phyloP scores from a whole-genome alignment of 2,888 invertebrate genomes.

The Clanis bilineata region DNA sequence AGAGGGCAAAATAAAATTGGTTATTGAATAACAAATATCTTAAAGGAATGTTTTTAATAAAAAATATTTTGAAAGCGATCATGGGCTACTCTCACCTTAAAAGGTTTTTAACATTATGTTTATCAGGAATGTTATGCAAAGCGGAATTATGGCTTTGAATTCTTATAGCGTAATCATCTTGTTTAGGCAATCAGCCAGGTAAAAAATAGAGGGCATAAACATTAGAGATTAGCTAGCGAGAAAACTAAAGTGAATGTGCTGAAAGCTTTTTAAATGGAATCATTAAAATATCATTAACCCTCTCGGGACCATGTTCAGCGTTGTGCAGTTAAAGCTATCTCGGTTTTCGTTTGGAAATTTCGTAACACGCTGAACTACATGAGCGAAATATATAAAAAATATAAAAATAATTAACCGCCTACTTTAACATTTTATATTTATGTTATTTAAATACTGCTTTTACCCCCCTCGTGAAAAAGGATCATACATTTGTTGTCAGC shows the following conservation, averaged over 20 bases:
- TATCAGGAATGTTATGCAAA: constrained; percentile 13
- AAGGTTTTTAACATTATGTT: constrained; percentile 8
- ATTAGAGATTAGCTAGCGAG: background rate
- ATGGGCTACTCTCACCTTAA: background rate
- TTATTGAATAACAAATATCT: background rate
- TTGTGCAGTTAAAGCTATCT: constrained; percentile 1
- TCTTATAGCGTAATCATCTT: constrained; percentile 13
- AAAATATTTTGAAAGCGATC: background rate
- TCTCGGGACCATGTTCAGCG: background rate
- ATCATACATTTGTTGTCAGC: too few species aligned
- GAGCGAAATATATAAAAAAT: background rate
- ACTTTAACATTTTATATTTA: too few species aligned
- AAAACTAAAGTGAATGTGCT: background rate
- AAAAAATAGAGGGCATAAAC: background rate
- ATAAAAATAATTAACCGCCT: too few species aligned
- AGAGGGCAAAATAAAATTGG: background rate
- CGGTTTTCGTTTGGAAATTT: background rate
- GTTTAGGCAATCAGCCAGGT: background rate
- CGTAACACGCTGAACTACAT: background rate
- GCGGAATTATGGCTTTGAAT: background rate
- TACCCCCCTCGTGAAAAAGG: too few species aligned
- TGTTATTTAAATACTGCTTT: too few species aligned
- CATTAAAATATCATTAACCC: constrained; percentile 10
- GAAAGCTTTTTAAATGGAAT: background rate
- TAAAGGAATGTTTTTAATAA: too few species aligned